Evolutionary conservation across 1,140 invertebrate genomes (phyloP).

Genomic region (Drosophila arizonae): DNA sequence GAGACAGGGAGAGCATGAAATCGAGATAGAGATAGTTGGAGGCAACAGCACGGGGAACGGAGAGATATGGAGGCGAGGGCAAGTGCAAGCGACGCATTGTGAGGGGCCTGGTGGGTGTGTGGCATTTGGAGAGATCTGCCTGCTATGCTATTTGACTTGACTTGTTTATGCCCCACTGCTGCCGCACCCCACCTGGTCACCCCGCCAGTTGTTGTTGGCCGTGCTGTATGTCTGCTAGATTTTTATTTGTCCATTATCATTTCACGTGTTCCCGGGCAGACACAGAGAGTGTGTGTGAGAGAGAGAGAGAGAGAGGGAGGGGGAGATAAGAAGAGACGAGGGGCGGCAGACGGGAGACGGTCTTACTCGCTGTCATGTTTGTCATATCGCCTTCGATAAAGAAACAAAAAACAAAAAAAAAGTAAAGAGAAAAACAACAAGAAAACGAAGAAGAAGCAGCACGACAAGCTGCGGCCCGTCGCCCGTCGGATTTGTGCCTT

Average conservation of each 20-base stretch:
- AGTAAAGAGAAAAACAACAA: conserved; percentile 11
- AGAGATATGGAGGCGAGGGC: neutral
- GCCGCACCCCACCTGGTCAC: neutral
- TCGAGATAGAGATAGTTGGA: neutral
- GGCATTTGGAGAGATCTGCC: neutral
- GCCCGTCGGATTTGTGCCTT: conserved; percentile 50
- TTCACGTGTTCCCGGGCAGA: conserved; percentile 25
- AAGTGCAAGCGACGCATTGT: neutral
- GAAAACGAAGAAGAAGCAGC: neutral
- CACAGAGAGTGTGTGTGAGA: neutral
- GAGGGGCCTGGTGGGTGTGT: neutral
- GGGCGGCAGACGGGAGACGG: neutral
- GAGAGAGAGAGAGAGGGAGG: too few relatives aligned
- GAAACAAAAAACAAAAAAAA: conserved; percentile 19
- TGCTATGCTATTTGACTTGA: conserved; percentile 26
- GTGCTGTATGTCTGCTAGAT: conserved; percentile 33
- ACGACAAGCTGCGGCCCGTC: conserved; percentile 7
- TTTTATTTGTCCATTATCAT: conserved; percentile 55
- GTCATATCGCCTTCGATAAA: conserved; percentile 53
- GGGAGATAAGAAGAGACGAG: too few relatives aligned
- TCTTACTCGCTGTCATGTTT: conserved; percentile 47
- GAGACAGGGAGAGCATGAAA: neutral
- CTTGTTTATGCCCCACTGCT: conserved; percentile 25
- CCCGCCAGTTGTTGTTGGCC: conserved; percentile 4
- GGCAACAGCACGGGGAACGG: neutral